Evolutionary conservation across 2,113 vertebrate genomes (phyloP).

Genomic region (Hydrochoerus hydrochaeris): DNA sequence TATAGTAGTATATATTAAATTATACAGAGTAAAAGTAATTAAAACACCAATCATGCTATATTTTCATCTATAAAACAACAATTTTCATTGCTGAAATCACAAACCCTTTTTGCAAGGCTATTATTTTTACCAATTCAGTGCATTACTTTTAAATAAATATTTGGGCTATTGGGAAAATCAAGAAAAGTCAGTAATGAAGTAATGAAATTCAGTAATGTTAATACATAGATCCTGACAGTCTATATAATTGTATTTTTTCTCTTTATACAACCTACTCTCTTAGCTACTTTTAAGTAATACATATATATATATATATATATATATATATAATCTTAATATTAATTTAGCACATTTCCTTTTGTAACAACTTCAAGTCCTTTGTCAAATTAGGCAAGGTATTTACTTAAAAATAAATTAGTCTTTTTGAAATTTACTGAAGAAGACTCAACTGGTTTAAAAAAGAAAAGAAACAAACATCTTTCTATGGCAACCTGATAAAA

Average conservation of each 20-base stretch:
- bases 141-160: not conserved
- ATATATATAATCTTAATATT: not conserved
- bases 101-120: not conserved
- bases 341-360: constrained; percentile 31
- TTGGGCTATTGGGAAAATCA: constrained; percentile 16
- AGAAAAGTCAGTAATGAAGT: not conserved
- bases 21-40: constrained; percentile 12
- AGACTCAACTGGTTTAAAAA: not conserved
- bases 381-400: not conserved
- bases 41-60: constrained; percentile 4
- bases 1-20: not conserved
- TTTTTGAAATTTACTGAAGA: constrained; percentile 29
- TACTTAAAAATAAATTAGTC: constrained; percentile 50
- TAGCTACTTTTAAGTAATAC: not conserved
- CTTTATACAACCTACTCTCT: not conserved
- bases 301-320: not conserved
- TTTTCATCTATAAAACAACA: constrained; percentile 22
- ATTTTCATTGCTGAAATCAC: constrained; percentile 27
- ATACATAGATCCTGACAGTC: not conserved
- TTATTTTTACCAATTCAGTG: constrained; percentile 29
- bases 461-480: not conserved
- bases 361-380: constrained; percentile 37
- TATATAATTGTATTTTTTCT: not conserved
- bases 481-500: constrained; percentile 7
- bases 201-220: not conserved